Conservation (phyloP, 2,797 vertebrate species). For the Scleropages formosus region DNA sequence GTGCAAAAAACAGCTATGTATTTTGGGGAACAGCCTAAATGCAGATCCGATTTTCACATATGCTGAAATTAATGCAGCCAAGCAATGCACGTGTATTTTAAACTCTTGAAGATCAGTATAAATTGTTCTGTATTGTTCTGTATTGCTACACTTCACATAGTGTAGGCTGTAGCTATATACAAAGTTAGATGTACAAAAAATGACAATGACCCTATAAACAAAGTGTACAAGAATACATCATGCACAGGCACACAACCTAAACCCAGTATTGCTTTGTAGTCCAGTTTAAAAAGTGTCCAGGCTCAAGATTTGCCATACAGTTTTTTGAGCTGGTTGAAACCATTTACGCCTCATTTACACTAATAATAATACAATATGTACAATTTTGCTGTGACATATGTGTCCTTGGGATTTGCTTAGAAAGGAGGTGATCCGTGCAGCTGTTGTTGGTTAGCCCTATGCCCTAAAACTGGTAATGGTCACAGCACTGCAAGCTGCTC, state of each 20-base stretch:
- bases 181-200: constrained; percentile 69
- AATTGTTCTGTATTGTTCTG: constrained; percentile 51
- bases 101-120: constrained; percentile 48
- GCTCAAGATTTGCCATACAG: constrained; percentile 39
- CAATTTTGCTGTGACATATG: constrained; percentile 40
- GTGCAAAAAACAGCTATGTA: constrained; percentile 19
- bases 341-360: constrained; percentile 41
- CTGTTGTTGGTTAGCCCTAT: constrained; percentile 28
- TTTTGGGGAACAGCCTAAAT: constrained; percentile 33
- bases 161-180: constrained; percentile 64
- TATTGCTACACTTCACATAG: constrained; percentile 62
- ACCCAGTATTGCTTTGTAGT: constrained; percentile 54
- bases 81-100: constrained; percentile 38
- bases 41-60: constrained; percentile 46
- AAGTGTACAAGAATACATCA: constrained; percentile 67
- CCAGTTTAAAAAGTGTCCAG: constrained; percentile 40
- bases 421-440: constrained; percentile 35
- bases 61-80: constrained; percentile 41
- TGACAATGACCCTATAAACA: constrained; percentile 62
- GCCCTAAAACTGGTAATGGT: constrained; percentile 53
- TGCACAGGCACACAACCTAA: constrained; percentile 54
- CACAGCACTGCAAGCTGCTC: constrained; percentile 58
- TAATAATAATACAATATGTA: constrained; percentile 38
- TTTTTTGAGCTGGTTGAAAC: constrained; percentile 40
- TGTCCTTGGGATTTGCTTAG: constrained; percentile 43